phyloP scores from a whole-genome alignment of 2,797 vertebrate species.

The Lophotriccus pileatus region DNA sequence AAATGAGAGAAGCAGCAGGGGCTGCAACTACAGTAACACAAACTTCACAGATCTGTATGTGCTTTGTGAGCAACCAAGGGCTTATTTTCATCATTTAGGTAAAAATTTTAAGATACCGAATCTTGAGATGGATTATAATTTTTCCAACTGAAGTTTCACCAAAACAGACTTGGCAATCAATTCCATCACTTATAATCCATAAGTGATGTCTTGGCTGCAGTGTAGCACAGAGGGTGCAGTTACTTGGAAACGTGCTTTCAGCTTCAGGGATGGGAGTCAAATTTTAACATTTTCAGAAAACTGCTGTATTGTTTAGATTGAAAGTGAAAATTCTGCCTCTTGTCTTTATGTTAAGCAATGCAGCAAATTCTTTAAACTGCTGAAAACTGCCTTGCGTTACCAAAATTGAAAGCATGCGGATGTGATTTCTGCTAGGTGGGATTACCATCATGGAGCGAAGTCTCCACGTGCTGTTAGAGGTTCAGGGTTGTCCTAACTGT shows the following conservation, averaged over 20 bases:
- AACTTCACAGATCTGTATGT: neutral
- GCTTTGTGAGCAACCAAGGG: neutral
- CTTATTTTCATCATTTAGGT: neutral
- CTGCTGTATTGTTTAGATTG: neutral
- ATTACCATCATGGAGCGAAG: neutral
- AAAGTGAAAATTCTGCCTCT: neutral
- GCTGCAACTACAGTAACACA: neutral
- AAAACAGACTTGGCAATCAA: constrained; percentile 12
- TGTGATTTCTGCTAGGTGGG: neutral
- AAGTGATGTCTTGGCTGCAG: neutral
- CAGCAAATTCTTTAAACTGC: neutral
- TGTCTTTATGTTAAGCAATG: neutral
- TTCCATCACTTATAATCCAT: neutral
- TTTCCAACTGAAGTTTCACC: constrained; percentile 11
- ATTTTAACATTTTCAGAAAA: constrained; percentile 31
- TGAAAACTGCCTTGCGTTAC: neutral
- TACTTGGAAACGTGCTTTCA: constrained; percentile 24
- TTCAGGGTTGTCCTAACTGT: neutral
- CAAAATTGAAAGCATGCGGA: neutral
- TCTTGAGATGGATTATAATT: constrained; percentile 29
- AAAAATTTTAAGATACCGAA: constrained; percentile 18
- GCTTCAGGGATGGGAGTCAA: constrained; percentile 20
- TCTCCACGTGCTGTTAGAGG: neutral
- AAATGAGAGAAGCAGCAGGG: neutral
- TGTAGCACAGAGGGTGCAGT: neutral